A percentile compares a stretch with the other conserved stretches of the same genome.
phyloP scores from a whole-genome alignment of 2,888 invertebrate species.

The Coenonympha arcania region DNA sequence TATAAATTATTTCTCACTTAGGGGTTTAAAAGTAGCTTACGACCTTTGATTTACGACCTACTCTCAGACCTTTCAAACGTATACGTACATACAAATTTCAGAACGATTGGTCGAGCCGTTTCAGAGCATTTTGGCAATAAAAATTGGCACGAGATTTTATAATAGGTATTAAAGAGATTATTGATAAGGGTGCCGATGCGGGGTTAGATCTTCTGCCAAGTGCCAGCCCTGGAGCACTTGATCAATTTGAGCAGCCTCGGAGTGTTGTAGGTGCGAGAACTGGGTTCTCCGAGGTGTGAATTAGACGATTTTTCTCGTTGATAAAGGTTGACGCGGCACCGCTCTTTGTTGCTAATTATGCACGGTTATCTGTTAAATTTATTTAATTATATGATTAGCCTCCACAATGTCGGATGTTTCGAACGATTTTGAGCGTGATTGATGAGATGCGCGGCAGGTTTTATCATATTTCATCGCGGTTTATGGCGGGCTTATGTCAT shows the following conservation, averaged over 20 bases:
- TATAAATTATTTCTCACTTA: too few relatives aligned
- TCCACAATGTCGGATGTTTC: conserved; percentile 34
- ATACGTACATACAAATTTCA: too few relatives aligned
- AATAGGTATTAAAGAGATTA: background rate
- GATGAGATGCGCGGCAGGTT: conserved; percentile 44
- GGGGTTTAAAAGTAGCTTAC: too few relatives aligned
- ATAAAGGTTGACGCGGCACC: conserved; percentile 68
- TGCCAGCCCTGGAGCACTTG: conserved; percentile 35
- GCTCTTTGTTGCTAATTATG: conserved; percentile 61
- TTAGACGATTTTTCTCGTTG: conserved; percentile 68
- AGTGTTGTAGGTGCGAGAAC: conserved; percentile 51
- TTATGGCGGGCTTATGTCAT: conserved; percentile 18
- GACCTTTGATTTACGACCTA: too few relatives aligned
- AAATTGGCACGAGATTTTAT: too few relatives aligned
- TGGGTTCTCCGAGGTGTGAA: conserved; percentile 60
- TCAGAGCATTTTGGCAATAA: too few relatives aligned
- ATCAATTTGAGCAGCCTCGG: conserved; percentile 52
- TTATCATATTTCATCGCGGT: conserved; percentile 25
- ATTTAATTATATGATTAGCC: conserved; percentile 61
- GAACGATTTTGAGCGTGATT: conserved; percentile 42
- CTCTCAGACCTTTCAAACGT: too few relatives aligned
- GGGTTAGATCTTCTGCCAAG: background rate
- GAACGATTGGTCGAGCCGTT: too few relatives aligned
- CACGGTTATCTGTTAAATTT: conserved; percentile 65
- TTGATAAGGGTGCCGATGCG: background rate